Evolutionary conservation across 37 sponge, comb jelly and placozoan species (phyloP).

Genomic region (Axinella damicornis): DNA sequence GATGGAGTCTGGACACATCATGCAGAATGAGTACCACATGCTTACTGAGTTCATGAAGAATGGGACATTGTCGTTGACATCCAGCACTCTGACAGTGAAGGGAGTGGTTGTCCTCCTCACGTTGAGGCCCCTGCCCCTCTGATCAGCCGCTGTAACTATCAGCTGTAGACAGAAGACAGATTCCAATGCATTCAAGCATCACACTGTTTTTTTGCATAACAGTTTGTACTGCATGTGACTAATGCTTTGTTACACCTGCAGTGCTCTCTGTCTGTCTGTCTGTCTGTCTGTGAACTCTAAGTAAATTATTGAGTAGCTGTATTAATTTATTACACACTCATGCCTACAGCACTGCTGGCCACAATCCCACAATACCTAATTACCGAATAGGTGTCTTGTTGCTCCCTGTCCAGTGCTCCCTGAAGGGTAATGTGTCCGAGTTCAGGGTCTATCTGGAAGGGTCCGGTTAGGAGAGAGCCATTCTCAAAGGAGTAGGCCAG

Average conservation of each 20-base stretch:
- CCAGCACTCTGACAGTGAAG: slow-evolving; percentile 23
- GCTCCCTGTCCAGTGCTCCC: slow-evolving; percentile 30
- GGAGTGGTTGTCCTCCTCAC: slow-evolving; percentile 4
- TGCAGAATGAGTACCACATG: no score
- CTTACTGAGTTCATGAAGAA: slow-evolving; percentile 4
- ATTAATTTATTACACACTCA: no score
- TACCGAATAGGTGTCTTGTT: not conserved
- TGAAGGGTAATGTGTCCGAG: not conserved
- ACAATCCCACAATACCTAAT: not conserved
- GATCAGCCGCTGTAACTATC: slow-evolving; percentile 21
- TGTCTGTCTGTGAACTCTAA: no score
- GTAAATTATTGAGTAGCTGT: no score
- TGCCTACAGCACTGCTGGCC: no score
- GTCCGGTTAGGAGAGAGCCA: not conserved
- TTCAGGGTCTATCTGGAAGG: slow-evolving; percentile 44
- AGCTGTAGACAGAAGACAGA: not conserved
- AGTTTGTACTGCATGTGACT: no score
- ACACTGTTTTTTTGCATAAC: no score
- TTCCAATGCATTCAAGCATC: no score
- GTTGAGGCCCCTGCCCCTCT: not conserved
- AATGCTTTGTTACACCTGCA: no score
- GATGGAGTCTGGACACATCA: no score
- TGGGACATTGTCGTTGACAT: slow-evolving; percentile 63
- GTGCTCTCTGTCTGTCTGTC: no score
- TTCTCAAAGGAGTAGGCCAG: slow-evolving; percentile 39